These are phyloP conservation scores for Chlorocebus sabaeus DNA, from an alignment of 2,113 vertebrate genomes.

Conservation along the genomic window DNA sequence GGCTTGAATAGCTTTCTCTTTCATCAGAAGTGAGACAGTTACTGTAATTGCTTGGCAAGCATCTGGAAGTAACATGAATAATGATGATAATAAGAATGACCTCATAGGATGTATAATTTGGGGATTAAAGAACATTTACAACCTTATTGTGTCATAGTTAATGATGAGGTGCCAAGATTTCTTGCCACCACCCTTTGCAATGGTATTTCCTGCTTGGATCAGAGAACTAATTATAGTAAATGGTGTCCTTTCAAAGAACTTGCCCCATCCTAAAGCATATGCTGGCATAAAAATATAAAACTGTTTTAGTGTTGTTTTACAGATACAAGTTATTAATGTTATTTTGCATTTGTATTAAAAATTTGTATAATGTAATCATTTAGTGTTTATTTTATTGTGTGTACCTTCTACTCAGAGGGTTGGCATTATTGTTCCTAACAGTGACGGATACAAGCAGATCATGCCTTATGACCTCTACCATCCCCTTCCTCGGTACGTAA, in stretches of 20 bases:
- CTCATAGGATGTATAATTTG: conserved; percentile 53
- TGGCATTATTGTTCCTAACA: conserved; percentile 91
- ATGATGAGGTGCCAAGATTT: conserved; percentile 57
- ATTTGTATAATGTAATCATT: conserved; percentile 84
- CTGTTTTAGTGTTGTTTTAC: conserved; percentile 62
- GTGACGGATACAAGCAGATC: conserved; percentile 99
- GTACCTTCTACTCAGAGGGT: conserved; percentile 89
- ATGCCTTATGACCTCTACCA: conserved; percentile 99
- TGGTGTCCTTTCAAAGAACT: conserved; percentile 20
- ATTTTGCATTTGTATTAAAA: conserved; percentile 76
- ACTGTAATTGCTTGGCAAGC: conserved; percentile 45
- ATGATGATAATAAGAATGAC: conserved; percentile 48
- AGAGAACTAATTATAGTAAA: conserved; percentile 61
- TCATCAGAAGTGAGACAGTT: conserved; percentile 47
- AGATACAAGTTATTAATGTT: conserved; percentile 60
- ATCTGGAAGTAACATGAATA: conserved; percentile 65
- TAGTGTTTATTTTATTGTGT: conserved; percentile 88
- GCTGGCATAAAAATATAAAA: conserved; percentile 39
- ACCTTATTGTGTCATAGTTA: conserved; percentile 48
- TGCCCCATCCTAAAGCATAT: background rate
- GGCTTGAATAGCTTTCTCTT: background rate
- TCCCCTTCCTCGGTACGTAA: conserved; percentile 95
- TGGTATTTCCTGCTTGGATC: conserved; percentile 70
- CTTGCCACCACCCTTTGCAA: conserved; percentile 51
- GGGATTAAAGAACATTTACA: conserved; percentile 61